Conservation (phyloP, 2,797 vertebrate genomes). For the Leontopithecus rosalia region DNA sequence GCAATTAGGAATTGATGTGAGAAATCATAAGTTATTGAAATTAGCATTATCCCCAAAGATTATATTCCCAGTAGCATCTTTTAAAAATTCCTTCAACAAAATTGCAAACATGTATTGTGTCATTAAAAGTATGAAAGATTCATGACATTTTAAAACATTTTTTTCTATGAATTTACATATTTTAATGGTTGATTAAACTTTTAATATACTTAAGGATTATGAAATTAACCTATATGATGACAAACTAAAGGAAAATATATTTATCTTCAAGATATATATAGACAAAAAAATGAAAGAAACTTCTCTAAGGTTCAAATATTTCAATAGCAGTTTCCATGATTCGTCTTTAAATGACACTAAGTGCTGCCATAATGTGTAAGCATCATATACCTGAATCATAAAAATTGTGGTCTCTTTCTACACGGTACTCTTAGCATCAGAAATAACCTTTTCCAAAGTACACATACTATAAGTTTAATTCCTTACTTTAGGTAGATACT, state of each 20-base stretch:
- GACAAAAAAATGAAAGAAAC: not conserved
- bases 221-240: not conserved
- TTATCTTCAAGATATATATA: not conserved
- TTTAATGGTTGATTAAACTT: not conserved
- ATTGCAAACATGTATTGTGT: not conserved
- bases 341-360: not conserved
- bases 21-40: not conserved
- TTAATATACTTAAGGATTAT: not conserved
- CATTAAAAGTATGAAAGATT: not conserved
- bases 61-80: not conserved
- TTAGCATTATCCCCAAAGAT: not conserved
- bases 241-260: not conserved
- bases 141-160: not conserved
- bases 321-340: not conserved
- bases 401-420: not conserved
- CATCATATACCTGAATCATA: not conserved
- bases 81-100: not conserved
- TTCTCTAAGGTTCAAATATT: not conserved
- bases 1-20: too few species aligned
- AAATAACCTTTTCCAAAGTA: not conserved
- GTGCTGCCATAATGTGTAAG: not conserved
- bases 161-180: not conserved
- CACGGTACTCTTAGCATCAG: not conserved
- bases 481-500: not conserved
- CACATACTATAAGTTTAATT: not conserved